Conservation (phyloP, 2,888 invertebrate genomes). For the Cephus pygmeus region DNA sequence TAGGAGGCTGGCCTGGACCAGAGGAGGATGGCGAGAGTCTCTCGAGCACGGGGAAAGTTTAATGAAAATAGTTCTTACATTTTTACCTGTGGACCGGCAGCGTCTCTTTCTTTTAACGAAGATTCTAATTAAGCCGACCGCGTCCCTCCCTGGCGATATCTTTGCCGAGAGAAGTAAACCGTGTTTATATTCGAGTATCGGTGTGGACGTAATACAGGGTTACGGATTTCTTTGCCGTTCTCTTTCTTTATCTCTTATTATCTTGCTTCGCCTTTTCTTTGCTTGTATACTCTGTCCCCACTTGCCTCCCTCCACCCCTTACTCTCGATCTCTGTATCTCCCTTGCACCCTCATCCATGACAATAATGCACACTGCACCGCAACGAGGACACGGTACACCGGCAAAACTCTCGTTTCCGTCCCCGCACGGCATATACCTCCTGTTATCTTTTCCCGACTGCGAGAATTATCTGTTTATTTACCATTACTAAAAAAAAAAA, state of each 20-base stretch:
- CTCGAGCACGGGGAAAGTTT: conserved; percentile 48
- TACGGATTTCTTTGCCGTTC: neutral
- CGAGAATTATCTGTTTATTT: conserved; percentile 43
- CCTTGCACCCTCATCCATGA: neutral
- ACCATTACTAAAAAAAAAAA: conserved; percentile 27
- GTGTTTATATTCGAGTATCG: neutral
- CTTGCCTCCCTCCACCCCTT: conserved; percentile 3
- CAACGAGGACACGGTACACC: neutral
- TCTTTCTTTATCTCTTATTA: conserved; percentile 21
- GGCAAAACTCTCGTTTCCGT: neutral
- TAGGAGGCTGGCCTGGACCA: neutral
- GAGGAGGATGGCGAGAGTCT: conserved; percentile 34
- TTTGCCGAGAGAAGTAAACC: neutral
- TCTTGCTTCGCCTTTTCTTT: conserved; percentile 24
- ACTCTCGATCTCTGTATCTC: neutral
- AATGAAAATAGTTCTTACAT: conserved; percentile 60
- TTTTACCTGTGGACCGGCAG: conserved; percentile 47
- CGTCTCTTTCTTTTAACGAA: conserved; percentile 48
- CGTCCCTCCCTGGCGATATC: neutral
- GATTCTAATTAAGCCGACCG: conserved; percentile 52
- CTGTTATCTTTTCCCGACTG: conserved; percentile 19
- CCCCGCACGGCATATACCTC: neutral
- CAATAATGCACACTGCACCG: neutral
- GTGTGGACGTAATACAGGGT: neutral
- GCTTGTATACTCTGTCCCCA: conserved; percentile 24